Evolutionary conservation across 2,113 vertebrate genomes (phyloP), one percentile per base, ranked within the genome.

Genomic region (Scophthalmus maximus): DNA sequence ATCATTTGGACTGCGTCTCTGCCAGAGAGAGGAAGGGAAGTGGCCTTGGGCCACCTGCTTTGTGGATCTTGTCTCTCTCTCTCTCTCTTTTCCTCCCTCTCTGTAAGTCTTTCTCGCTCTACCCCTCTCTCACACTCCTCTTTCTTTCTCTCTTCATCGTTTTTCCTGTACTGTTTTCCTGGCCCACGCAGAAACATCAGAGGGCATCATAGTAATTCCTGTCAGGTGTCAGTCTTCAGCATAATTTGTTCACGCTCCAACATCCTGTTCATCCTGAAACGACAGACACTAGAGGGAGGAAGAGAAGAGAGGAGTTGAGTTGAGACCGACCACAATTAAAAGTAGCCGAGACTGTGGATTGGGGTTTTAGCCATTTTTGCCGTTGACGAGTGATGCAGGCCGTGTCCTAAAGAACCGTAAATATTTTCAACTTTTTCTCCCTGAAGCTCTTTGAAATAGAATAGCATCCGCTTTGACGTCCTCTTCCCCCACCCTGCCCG

Each of bases 171-270:
- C 60, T 72, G 17, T 29, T 32, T 47, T 38, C 40, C 26, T 62
- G 55, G 56, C 66, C 72, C 77, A 60, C 68, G 22, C 69, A 58
- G 61, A 75, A 68, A 79, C 78, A 52, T 83, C 71, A 76, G 62
- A 78, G 23, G 52, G 57, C 72, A 56, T 69, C 67, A 76, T 72
- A 81, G 58, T 42, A 77, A 73, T 86, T 85, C 62, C 20, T 69
- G 36, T 81, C 78, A 84, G 73, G 64, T 84, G 71, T 63, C 46
- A 65, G 47, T 84, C 65, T 73, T 49, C 60, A 40, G 49, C 26
- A 64, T 83, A 66, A 84, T 83, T 81, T 79, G 87, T 84, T 83
- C 66, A 72, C 34, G 1, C 32, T 64, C 50, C 27, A 58, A 82
- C 8, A 29, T 20, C 2, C 12, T 27, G 49, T 55, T 70, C 42